These are phyloP conservation scores for Neomonachus schauinslandi DNA, from an alignment of 2,113 vertebrate genomes.

Conservation along the genomic window DNA sequence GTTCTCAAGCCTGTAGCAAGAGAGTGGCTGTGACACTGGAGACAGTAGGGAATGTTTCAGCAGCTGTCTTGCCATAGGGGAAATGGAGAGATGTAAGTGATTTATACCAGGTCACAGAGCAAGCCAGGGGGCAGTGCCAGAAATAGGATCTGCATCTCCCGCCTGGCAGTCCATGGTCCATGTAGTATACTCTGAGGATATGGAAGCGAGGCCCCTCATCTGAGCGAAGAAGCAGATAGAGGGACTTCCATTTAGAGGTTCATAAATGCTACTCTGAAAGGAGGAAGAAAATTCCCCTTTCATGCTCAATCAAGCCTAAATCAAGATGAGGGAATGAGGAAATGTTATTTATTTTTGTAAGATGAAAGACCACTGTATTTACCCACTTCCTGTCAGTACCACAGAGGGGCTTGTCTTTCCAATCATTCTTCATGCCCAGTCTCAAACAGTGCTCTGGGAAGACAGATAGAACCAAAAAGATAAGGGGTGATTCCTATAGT, in stretches of 20 bases:
- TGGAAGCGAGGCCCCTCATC: not conserved
- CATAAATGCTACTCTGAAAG: slow-evolving; percentile 27
- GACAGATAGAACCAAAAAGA: not conserved
- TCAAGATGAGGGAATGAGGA: not conserved
- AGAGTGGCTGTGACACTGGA: slow-evolving; percentile 51
- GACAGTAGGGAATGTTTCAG: slow-evolving; percentile 39
- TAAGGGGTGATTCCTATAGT: not conserved
- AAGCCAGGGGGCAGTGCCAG: slow-evolving; percentile 43
- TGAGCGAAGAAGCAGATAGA: not conserved
- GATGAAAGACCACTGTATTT: not conserved
- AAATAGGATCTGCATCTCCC: slow-evolving; percentile 6
- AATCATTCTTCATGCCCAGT: not conserved
- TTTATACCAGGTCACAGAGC: slow-evolving; percentile 46
- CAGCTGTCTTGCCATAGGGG: slow-evolving; percentile 5
- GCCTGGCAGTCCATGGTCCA: not conserved
- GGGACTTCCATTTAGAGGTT: slow-evolving; percentile 30
- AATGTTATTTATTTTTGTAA: slow-evolving; percentile 43
- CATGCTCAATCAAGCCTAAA: slow-evolving; percentile 34
- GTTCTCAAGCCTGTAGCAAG: slow-evolving; percentile 51
- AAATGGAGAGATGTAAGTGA: slow-evolving; percentile 32
- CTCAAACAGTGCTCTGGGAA: not conserved
- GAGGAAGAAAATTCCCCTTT: slow-evolving; percentile 51
- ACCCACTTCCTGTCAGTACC: slow-evolving; percentile 23
- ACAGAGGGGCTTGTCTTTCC: not conserved
- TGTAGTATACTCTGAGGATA: not conserved